phyloP scores from a whole-genome alignment of 2,888 invertebrate species.

The Halictus quadricinctus region DNA sequence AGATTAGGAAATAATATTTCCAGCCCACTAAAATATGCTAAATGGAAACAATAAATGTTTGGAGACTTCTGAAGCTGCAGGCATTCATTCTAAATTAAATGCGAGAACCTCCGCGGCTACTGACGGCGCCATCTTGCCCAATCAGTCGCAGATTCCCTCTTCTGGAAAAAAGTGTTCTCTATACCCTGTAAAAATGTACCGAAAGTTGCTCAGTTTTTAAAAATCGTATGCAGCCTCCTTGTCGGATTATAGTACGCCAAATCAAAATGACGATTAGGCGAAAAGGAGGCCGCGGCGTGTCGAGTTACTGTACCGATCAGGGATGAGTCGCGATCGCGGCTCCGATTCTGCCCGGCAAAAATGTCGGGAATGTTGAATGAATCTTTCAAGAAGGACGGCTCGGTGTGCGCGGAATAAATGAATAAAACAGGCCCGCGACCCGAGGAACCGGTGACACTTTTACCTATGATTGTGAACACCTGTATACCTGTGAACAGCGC shows the following conservation, averaged over 20 bases:
- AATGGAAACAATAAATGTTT: no score
- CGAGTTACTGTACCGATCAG: constrained; percentile 22
- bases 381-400: constrained; percentile 70
- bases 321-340: constrained; percentile 45
- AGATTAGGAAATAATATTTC: no score
- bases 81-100: no score
- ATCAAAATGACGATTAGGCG: background rate
- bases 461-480: constrained; percentile 47
- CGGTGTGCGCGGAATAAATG: constrained; percentile 69
- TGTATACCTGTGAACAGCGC: constrained; percentile 13
- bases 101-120: no score
- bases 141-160: background rate
- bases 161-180: background rate
- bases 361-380: constrained; percentile 72
- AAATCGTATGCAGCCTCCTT: background rate
- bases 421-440: constrained; percentile 56
- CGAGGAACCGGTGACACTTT: constrained; percentile 62
- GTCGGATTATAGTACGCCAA: background rate
- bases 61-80: no score
- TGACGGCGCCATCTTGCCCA: background rate
- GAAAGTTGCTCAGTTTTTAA: background rate
- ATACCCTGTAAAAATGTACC: background rate
- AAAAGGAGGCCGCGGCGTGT: constrained; percentile 40
- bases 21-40: no score
- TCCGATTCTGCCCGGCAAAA: constrained; percentile 57